These are phyloP conservation scores for Arctocebus calabarensis DNA, from an alignment of 2,797 vertebrate genomes.

Conservation along the genomic window DNA sequence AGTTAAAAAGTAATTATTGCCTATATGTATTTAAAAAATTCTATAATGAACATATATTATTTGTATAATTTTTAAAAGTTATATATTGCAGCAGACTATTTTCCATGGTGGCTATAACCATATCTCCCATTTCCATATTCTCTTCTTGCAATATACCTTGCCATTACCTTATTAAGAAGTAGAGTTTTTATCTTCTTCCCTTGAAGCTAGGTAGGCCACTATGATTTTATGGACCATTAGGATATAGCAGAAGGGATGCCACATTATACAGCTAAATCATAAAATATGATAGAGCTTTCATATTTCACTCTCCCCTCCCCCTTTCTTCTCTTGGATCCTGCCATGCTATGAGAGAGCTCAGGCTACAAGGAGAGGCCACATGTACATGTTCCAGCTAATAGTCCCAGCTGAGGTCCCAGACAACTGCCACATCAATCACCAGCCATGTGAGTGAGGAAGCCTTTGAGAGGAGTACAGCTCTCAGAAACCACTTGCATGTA, in stretches of 20 bases:
- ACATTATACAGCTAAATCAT: not conserved
- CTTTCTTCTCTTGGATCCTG: not conserved
- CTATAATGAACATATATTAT: not conserved
- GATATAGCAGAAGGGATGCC: conserved; percentile 23
- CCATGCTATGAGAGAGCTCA: not conserved
- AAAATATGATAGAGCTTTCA: not conserved
- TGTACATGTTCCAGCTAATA: not conserved
- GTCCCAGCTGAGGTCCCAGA: not conserved
- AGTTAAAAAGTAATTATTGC: conserved; percentile 14
- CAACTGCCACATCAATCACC: not conserved
- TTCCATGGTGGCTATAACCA: not conserved
- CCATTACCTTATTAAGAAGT: not conserved
- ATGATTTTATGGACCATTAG: not conserved
- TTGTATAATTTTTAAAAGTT: conserved; percentile 1
- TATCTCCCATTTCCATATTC: conserved; percentile 20
- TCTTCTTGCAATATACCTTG: conserved; percentile 12
- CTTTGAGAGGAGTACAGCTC: not conserved
- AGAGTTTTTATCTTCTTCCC: not conserved
- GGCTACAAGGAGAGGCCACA: not conserved
- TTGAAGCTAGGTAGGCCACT: not conserved
- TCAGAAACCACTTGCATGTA: not conserved
- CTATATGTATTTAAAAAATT: not conserved
- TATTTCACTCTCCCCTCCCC: not conserved
- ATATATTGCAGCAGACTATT: not conserved
- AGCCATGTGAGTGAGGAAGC: not conserved